Base-by-base conservation (phyloP, 2,113 vertebrate genomes). In the Strix aluco region DNA sequence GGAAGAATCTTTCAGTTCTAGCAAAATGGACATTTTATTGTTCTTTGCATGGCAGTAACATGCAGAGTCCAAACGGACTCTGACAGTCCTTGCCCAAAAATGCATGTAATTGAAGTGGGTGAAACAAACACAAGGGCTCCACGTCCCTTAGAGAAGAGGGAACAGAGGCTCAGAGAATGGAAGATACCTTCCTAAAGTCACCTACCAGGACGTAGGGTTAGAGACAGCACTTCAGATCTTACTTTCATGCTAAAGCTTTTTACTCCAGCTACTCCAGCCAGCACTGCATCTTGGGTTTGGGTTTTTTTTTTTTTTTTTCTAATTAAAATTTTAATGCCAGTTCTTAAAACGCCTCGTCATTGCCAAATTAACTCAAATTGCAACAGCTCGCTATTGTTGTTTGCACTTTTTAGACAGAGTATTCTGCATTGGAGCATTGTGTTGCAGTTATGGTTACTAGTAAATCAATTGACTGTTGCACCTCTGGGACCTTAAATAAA, bases 271-370 rank as follows among this genome's bases (percentile, higher is more conserved):
- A 36, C 18, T 6, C 4, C 30, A 58, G 13, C 13, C 38, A 20
- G 5, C 4, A 11, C 21, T 82, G 17, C 25, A 26, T 61, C 51
- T 86, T 63, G 26, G 26, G 7, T 82, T 52, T 36, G 7, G 7
- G 11, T 47, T 22, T 8, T 29, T 2, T 3, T 2, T 17, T 5
- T 8, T 17, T 5, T 32, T 70, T 25, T 10, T 2, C 10, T 20
- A 7, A 5, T 49, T 77, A 46, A 71, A 55, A 71, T 74, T 80
- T 78, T 74, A 89, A 26, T 86, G 7, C 10, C 8, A 34, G 11
- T 82, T 95, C 65, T 88, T 77, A 51, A 83, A 94, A 92, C 30
- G 8, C 34, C 15, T 85, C 77, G 12, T 51, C 26, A 19, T 40
- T 88, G 30, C 32, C 74, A 90, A 70, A 75, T 91, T 54, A 84